Evolutionary conservation across 2,113 vertebrate species (phyloP).

Genomic region (Odocoileus hemionus): DNA sequence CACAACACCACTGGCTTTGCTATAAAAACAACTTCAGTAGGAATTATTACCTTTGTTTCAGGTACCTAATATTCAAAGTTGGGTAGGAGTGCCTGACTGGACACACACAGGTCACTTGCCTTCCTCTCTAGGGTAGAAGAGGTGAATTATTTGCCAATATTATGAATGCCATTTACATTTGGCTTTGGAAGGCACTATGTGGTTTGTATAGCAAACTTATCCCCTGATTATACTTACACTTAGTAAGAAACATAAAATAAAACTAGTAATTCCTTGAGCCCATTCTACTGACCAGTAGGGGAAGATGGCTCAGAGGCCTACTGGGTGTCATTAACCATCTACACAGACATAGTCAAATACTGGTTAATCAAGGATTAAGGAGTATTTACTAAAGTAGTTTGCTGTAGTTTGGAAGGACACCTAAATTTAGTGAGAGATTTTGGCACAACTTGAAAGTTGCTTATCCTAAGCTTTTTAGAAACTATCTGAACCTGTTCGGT

Average conservation of each 20-base stretch:
- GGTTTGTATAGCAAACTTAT: slow-evolving; percentile 14
- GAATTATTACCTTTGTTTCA: neutral
- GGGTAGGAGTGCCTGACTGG: neutral
- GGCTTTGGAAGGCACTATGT: neutral
- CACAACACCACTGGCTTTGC: neutral
- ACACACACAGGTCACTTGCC: neutral
- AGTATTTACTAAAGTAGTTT: neutral
- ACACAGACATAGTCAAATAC: neutral
- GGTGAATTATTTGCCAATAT: neutral
- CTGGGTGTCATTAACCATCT: neutral
- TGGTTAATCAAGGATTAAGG: neutral
- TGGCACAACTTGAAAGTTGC: slow-evolving; percentile 41
- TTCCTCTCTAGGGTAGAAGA: neutral
- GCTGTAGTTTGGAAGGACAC: neutral
- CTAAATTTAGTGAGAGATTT: neutral
- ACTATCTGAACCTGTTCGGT: slow-evolving; percentile 49
- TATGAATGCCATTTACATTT: neutral
- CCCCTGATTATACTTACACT: neutral
- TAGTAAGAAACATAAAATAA: neutral
- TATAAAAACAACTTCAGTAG: neutral
- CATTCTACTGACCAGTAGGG: neutral
- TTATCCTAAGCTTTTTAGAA: slow-evolving; percentile 60
- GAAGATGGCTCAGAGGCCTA: neutral
- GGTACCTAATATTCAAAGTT: neutral
- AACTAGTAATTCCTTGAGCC: neutral